Conservation (phyloP, 2,113 vertebrate genomes). For the Oxyura jamaicensis region DNA sequence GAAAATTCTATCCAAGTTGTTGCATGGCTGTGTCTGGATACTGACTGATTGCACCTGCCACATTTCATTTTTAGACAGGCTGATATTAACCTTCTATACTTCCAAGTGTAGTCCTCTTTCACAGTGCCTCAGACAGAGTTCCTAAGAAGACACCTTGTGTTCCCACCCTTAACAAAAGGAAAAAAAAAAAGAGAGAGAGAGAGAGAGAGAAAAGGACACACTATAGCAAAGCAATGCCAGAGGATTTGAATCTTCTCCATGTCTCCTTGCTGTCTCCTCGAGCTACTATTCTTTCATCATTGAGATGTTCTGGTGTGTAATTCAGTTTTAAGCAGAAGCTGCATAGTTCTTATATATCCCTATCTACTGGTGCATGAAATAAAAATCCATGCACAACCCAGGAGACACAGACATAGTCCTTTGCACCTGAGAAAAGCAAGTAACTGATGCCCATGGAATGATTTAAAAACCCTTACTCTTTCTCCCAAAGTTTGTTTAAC, state of each 20-base stretch:
- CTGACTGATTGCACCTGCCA: slow-evolving; percentile 7
- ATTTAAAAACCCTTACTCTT: background rate
- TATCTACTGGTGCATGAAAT: background rate
- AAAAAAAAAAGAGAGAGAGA: background rate
- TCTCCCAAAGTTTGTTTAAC: background rate
- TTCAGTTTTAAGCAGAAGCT: background rate
- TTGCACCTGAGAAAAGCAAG: background rate
- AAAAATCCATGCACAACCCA: background rate
- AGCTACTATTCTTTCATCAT: background rate
- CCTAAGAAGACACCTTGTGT: background rate
- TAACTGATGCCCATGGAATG: background rate
- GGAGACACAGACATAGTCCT: fast-evolving
- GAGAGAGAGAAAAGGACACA: background rate
- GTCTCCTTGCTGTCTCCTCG: background rate
- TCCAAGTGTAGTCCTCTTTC: background rate
- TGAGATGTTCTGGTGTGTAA: background rate
- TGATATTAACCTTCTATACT: background rate
- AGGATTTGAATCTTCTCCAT: background rate
- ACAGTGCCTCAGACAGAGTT: background rate
- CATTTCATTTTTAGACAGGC: background rate
- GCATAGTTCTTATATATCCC: background rate
- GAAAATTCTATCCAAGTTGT: background rate
- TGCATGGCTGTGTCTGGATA: background rate
- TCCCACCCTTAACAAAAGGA: background rate
- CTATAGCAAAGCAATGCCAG: background rate